Evolutionary conservation across 2,888 invertebrate genomes (phyloP), one percentile per base, ranked within the genome.

Genomic region (Aspidiotus destructor): DNA sequence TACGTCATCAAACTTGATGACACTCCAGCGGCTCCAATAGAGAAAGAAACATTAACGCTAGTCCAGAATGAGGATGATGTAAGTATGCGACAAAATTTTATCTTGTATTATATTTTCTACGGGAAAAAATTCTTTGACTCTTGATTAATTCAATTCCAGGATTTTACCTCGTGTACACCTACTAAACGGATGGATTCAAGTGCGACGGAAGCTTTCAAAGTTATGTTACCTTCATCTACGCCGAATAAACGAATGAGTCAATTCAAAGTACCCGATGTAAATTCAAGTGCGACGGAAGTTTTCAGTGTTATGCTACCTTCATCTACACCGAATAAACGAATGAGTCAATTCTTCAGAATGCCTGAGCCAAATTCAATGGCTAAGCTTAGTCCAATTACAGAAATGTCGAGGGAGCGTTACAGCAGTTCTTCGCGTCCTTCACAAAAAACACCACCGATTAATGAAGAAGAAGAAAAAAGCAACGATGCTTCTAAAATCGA

Each of bases 371-470:
- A 5, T 5, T 28, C 28, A 28, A 28, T 28, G 28, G 28, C 28
- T 28, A 28, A 28, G 28, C 77, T 85, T 52, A 85, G 84, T 52
- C 81, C 83, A 41, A 84, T 85, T 71, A 80, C 83, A 79, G 85
- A 84, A 77, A 81, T 83, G 13, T 84, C 85, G 2, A 79, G 83
- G 74, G 85, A 85, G 75, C 83, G 82, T 73, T 82, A 81, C 40
- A 78, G 74, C 65, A 72, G 73, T 68, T 74, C 74, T n/a, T 73
- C 69, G 53, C 71, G 65, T 8, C 28, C 28, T 41, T n/a, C 41
- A 41, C 44, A 57, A 55, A 44, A 65, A 28, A 28, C 28, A 5
- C 28, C 28, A 28, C 28, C 28, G 28, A 60, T 48, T 15, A 41
- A 28, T 58, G 52, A 62, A 57, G 62, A 41, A 7, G 68, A 68